These are phyloP conservation scores for Rhombomys opimus DNA, from an alignment of 2,113 vertebrate species.

Conservation along the genomic window DNA sequence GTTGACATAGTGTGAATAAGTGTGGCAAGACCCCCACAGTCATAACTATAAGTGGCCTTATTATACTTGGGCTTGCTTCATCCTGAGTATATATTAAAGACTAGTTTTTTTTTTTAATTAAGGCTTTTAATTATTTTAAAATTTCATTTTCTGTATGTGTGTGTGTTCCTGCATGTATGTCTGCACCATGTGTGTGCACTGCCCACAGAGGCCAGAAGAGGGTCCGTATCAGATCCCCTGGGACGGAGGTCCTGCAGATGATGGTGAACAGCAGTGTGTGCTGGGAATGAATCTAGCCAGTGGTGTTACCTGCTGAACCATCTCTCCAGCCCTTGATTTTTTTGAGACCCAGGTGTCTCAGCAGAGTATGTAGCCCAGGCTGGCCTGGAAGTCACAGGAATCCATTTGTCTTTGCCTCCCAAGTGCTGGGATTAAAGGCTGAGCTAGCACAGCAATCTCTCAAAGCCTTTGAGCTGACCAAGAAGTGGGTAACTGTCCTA, in stretches of 20 bases:
- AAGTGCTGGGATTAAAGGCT: neutral
- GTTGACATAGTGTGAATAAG: neutral
- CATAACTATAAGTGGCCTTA: neutral
- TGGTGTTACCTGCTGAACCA: neutral
- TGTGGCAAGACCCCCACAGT: neutral
- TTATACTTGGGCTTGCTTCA: neutral
- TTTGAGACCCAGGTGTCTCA: neutral
- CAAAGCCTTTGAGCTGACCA: neutral
- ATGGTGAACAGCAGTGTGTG: neutral
- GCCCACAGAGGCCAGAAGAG: neutral
- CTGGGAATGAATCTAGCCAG: neutral
- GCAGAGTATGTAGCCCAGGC: neutral
- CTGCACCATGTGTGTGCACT: neutral
- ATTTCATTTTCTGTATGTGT: neutral
- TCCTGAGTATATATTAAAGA: constrained; percentile 51
- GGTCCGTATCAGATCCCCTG: neutral
- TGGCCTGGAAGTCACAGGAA: neutral
- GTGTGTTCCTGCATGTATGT: neutral
- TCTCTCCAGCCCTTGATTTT: neutral
- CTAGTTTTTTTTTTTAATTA: constrained; percentile 40
- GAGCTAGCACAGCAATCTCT: neutral
- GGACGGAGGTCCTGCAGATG: neutral
- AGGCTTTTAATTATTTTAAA: neutral
- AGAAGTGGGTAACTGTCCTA: neutral
- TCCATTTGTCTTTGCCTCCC: neutral